These are phyloP conservation scores for Notiomystis cincta DNA, from an alignment of 2,113 vertebrate species.

Conservation along the genomic window DNA sequence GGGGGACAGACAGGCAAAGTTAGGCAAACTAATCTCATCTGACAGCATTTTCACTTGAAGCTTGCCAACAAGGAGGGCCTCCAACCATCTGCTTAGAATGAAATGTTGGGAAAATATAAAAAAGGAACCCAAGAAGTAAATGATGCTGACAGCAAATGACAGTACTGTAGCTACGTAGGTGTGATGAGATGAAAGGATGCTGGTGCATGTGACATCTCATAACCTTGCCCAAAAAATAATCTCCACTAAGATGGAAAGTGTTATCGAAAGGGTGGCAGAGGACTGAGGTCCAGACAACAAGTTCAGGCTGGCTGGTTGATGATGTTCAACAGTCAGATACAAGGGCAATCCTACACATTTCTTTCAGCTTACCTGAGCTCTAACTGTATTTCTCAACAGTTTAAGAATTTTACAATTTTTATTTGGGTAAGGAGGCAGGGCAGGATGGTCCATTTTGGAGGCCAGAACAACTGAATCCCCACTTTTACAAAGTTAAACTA, in stretches of 20 bases:
- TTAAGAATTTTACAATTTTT: not conserved
- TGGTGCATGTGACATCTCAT: not conserved
- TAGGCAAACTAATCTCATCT: not conserved
- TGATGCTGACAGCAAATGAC: not conserved
- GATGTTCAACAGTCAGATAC: not conserved
- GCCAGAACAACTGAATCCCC: not conserved
- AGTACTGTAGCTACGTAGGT: not conserved
- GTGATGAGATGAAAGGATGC: not conserved
- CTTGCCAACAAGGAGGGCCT: not conserved
- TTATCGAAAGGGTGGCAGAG: not conserved
- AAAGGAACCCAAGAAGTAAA: not conserved
- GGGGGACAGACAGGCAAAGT: not conserved
- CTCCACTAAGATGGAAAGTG: not conserved
- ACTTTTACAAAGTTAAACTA: not conserved
- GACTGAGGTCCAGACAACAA: not conserved
- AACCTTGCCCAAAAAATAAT: not conserved
- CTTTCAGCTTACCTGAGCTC: not conserved
- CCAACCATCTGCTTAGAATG: not conserved
- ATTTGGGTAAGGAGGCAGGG: not conserved
- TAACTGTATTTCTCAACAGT: not conserved
- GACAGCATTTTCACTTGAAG: not conserved
- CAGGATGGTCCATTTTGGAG: not conserved
- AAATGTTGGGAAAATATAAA: not conserved
- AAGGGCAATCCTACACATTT: not conserved
- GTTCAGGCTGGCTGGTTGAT: not conserved